Evolutionary conservation across 2,888 invertebrate species (phyloP).

Genomic region (Scaeva pyrastri): DNA sequence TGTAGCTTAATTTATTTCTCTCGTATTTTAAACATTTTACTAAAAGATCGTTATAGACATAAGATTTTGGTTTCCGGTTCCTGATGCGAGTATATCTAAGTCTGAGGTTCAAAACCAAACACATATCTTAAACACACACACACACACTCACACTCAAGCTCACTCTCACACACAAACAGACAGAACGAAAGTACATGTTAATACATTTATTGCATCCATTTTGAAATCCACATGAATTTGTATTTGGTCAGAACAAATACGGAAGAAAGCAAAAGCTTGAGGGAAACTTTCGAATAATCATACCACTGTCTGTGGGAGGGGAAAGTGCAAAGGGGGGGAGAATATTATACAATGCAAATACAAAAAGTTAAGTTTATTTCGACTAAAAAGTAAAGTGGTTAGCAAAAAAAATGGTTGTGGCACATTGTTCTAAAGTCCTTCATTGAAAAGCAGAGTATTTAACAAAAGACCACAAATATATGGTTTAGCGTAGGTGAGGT

Average conservation of each 20-base stretch:
- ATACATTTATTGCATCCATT: conserved; percentile 11
- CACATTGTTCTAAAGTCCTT: not conserved
- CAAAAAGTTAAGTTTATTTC: not conserved
- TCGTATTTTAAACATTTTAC: not conserved
- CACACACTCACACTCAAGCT: not conserved
- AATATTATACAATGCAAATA: not conserved
- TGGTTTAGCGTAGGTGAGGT: no score
- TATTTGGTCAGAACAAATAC: not conserved
- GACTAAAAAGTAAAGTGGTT: not conserved
- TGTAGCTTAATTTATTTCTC: no score
- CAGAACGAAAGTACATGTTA: not conserved
- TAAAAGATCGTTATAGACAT: not conserved
- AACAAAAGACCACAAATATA: not conserved
- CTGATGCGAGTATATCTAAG: not conserved
- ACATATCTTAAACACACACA: not conserved
- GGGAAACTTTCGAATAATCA: conserved; percentile 2
- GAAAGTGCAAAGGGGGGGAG: no score
- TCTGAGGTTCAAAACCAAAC: conserved; percentile 5
- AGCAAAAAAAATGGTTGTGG: not conserved
- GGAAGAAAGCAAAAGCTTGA: not conserved
- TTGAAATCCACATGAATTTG: not conserved
- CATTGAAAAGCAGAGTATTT: not conserved
- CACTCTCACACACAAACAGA: not conserved
- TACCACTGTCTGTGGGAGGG: not conserved
- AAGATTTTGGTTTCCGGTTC: conserved; percentile 18